phyloP scores from a whole-genome alignment of 2,113 vertebrate species.

The Rana temporaria region DNA sequence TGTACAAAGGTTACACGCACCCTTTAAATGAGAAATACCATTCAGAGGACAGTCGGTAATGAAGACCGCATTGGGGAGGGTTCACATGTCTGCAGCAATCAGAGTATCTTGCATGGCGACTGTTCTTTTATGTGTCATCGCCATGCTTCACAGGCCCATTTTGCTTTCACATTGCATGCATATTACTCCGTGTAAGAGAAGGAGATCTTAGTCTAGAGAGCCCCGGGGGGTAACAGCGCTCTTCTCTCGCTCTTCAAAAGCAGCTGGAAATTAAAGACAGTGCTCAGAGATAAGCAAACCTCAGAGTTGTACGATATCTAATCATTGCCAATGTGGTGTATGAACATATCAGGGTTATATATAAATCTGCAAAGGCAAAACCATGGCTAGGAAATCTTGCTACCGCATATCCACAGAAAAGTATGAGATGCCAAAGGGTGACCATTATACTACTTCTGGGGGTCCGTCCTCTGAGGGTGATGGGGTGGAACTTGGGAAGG shows the following conservation, averaged over 20 bases:
- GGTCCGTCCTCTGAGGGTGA: no score
- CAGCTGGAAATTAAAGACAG: slow-evolving; percentile 66
- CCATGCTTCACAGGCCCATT: slow-evolving; percentile 74
- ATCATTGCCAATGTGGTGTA: slow-evolving; percentile 50
- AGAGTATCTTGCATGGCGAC: slow-evolving; percentile 46
- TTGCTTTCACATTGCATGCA: slow-evolving; percentile 64
- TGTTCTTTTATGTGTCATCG: slow-evolving; percentile 62
- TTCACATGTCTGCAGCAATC: neutral
- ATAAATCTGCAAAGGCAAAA: neutral
- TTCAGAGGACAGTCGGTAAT: neutral
- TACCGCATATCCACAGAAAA: no score
- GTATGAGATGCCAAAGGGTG: no score
- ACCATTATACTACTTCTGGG: no score
- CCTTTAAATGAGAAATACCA: neutral
- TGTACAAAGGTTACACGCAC: no score
- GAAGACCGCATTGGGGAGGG: neutral
- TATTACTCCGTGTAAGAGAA: slow-evolving; percentile 66
- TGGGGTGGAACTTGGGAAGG: no score
- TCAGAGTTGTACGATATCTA: slow-evolving; percentile 60
- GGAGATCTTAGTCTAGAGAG: slow-evolving; percentile 64
- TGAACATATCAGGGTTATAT: neutral
- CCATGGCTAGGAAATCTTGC: no score
- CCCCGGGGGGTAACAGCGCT: slow-evolving; percentile 54
- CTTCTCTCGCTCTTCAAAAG: slow-evolving; percentile 60
- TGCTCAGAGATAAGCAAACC: slow-evolving; percentile 65